phyloP scores from a whole-genome alignment of 2,888 invertebrate species.

The Ryuthela nishihirai region DNA sequence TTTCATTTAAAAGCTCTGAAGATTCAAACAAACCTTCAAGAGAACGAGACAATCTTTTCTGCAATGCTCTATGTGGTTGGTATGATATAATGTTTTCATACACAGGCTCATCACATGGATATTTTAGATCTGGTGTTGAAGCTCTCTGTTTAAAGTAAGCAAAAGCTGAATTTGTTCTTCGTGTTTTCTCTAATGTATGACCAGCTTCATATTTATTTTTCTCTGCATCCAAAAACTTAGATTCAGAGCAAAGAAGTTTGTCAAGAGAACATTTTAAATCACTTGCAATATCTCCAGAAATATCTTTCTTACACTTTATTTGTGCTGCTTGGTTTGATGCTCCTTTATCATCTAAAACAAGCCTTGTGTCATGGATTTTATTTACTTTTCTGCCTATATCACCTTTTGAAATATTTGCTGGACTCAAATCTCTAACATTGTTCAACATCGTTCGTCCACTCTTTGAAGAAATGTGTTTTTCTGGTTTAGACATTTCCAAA shows the following conservation, averaged over 20 bases:
- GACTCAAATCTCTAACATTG: constrained; percentile 36
- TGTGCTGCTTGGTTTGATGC: constrained; percentile 7
- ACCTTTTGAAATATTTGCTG: constrained; percentile 30
- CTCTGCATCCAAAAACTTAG: constrained; percentile 38
- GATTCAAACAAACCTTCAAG: constrained; percentile 59
- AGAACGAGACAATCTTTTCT: constrained; percentile 57
- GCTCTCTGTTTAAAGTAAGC: constrained; percentile 32
- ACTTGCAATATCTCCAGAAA: constrained; percentile 11
- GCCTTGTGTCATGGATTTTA: constrained; percentile 31
- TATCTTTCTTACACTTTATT: constrained; percentile 9
- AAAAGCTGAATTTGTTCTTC: constrained; percentile 11
- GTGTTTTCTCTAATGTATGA: constrained; percentile 38
- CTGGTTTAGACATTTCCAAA: constrained; percentile 26
- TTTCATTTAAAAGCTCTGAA: background rate
- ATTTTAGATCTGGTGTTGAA: constrained; percentile 32
- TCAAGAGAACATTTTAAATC: constrained; percentile 24
- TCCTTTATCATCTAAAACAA: constrained; percentile 5
- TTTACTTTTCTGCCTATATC: constrained; percentile 44
- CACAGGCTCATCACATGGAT: constrained; percentile 27
- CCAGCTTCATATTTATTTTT: constrained; percentile 40
- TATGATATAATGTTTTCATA: constrained; percentile 30
- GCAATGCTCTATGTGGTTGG: constrained; percentile 5
- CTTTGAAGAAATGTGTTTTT: constrained; percentile 31
- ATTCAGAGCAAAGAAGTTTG: constrained; percentile 27
- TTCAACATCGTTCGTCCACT: constrained; percentile 27